phyloP scores from a whole-genome alignment of 2,113 vertebrate species.

The Nyctibius bracteatus region DNA sequence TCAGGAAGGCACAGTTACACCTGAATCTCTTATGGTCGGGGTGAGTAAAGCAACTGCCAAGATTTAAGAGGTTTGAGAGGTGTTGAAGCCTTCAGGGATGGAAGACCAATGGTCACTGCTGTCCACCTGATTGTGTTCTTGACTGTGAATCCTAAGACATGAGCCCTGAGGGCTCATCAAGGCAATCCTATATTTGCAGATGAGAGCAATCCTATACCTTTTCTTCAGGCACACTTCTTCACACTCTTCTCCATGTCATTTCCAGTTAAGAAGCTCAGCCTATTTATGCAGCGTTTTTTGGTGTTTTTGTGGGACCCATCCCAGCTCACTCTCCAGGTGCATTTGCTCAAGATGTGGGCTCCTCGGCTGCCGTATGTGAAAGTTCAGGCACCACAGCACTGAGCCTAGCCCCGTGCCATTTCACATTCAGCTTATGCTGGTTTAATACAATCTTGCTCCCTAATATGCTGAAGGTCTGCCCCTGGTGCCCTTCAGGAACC shows the following conservation, averaged over 20 bases:
- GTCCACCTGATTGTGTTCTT: fast-evolving
- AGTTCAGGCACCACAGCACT: neutral
- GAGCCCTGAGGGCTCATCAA: neutral
- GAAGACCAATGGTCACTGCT: neutral
- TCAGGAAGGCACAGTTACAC: neutral
- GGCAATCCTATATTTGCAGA: neutral
- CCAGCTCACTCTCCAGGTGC: neutral
- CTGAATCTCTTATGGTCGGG: neutral
- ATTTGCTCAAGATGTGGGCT: neutral
- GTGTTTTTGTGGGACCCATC: neutral
- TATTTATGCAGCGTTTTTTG: neutral
- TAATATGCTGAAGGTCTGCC: neutral
- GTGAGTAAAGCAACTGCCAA: neutral
- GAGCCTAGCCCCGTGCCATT: neutral
- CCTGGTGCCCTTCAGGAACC: neutral
- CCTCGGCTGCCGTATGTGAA: fast-evolving
- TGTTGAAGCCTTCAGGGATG: neutral
- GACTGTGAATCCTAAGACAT: neutral
- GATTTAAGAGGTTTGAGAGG: neutral
- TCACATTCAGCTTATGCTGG: neutral
- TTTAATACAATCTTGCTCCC: neutral
- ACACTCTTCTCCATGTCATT: neutral
- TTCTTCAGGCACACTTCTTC: neutral
- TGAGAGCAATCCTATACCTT: neutral
- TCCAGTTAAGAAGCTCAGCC: neutral